Evolutionary conservation across 2,797 vertebrate genomes (phyloP), one percentile per base, ranked within the genome.

Genomic region (Todus mexicanus): DNA sequence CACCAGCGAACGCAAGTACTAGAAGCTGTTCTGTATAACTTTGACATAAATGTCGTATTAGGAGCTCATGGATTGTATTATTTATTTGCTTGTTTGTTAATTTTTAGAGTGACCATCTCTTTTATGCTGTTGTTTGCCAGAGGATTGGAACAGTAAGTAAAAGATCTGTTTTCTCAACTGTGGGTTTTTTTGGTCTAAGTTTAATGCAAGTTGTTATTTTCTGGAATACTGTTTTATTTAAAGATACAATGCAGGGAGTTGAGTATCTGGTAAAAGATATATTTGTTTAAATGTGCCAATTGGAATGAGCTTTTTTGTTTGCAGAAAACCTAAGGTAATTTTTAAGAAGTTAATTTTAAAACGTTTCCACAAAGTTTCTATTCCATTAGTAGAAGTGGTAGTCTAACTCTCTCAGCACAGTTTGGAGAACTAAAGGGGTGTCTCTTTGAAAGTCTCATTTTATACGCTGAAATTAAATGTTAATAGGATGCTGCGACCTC

Each of bases 81-180:
- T 43, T 87, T 86, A 84, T 65, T 59, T 51, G 4, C 35, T 87
- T 82, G 3, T 63, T 71, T 53, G 9, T 57, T 86, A 19, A 33
- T 71, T 94, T 96, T 79, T 35, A 96, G 96, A 48, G 3, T 29
- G 19, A 18, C 2, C 42, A 59, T 7, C 8, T 96, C 47, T 96
- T 96, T 65, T 96, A 96, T 27, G 16, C 80, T 65, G 4, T 96
- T 65, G 38, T 66, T 87, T 96, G 96, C 72, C 84, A 42, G 82
- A 94, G 27, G 45, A 59, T 10, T 66, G 96, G 84, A 74, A 64
- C 5, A 5, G 96, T 96, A 70, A 96, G 95, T 94, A 65, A 77
- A 66, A 88, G 33, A 15, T 19, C 11, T 19, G 7, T 16, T 59
- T 78, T 68, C 50, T 56, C 33, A 50, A 47, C 17, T 18, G 2